These are phyloP conservation scores for Campylorhamphus procurvoides DNA, from an alignment of 2,113 vertebrate genomes.

Conservation along the genomic window DNA sequence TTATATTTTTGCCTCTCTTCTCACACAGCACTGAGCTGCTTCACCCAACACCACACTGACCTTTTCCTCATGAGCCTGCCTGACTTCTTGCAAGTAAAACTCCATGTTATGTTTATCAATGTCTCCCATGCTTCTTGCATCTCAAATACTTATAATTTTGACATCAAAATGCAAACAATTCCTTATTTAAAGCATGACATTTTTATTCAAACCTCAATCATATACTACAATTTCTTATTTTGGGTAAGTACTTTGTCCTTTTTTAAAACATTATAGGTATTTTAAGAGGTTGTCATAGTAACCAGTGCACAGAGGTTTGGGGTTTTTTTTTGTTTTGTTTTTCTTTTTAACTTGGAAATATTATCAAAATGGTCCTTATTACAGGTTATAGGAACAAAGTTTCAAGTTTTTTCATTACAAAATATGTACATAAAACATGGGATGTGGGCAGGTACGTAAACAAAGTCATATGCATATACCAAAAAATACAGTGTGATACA, in stretches of 20 bases:
- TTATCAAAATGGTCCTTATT: not conserved
- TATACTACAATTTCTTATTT: not conserved
- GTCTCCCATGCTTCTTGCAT: not conserved
- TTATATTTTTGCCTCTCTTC: not conserved
- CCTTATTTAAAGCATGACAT: not conserved
- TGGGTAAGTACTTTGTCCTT: not conserved
- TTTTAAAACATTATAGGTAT: not conserved
- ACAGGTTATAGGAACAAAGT: not conserved
- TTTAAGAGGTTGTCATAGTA: not conserved
- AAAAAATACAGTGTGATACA: not conserved
- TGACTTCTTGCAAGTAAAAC: not conserved
- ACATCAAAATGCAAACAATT: not conserved
- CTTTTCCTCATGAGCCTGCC: not conserved
- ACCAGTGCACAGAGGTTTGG: not conserved
- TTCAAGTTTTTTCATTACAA: not conserved
- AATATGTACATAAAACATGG: not conserved
- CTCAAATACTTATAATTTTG: not conserved
- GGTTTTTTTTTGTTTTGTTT: too few relatives aligned
- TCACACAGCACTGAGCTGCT: not conserved
- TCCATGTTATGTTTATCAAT: not conserved
- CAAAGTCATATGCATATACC: not conserved
- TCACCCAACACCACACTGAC: not conserved
- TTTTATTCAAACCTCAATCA: not conserved
- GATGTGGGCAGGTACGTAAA: not conserved
- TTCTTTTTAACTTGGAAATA: not conserved